These are phyloP conservation scores for Lepidocyrtinus sp. DNA, from an alignment of 2,888 invertebrate species.

Conservation along the genomic window DNA sequence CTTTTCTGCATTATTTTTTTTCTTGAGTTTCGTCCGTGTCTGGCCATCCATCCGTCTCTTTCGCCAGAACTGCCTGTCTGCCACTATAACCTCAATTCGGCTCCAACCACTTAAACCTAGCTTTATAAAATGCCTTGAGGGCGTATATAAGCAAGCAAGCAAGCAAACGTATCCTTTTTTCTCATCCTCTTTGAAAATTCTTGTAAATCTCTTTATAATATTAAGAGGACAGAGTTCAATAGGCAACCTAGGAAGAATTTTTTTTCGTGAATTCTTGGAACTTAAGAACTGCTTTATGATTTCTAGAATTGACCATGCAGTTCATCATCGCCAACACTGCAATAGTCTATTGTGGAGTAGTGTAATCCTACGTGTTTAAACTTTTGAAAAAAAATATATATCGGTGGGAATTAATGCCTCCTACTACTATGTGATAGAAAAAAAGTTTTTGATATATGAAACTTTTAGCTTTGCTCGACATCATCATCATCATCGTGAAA, in stretches of 20 bases:
- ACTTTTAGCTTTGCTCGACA: too few species aligned
- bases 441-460: too few species aligned
- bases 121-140: slow-evolving; percentile 59
- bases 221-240: slow-evolving; percentile 47
- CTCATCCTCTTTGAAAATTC: slow-evolving; percentile 51
- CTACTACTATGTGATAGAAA: not conserved
- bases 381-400: not conserved
- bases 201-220: slow-evolving; percentile 59
- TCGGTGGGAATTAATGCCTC: not conserved
- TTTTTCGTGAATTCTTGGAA: slow-evolving; percentile 53
- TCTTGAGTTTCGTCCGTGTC: slow-evolving; percentile 46
- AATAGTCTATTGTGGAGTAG: not conserved
- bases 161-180: not conserved
- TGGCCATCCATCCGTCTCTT: slow-evolving; percentile 59
- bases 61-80: slow-evolving; percentile 61
- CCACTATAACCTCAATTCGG: slow-evolving; percentile 63
- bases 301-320: slow-evolving; percentile 56
- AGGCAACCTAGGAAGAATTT: slow-evolving; percentile 42
- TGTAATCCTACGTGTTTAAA: not conserved
- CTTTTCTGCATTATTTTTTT: slow-evolving; percentile 13
- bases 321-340: not conserved
- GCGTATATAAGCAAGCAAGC: slow-evolving; percentile 47
- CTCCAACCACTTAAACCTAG: slow-evolving; percentile 59
- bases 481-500: slow-evolving; percentile 21
- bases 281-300: slow-evolving; percentile 62